Evolutionary conservation across 2,888 invertebrate genomes (phyloP).

Genomic region (Heteropelma amictum): DNA sequence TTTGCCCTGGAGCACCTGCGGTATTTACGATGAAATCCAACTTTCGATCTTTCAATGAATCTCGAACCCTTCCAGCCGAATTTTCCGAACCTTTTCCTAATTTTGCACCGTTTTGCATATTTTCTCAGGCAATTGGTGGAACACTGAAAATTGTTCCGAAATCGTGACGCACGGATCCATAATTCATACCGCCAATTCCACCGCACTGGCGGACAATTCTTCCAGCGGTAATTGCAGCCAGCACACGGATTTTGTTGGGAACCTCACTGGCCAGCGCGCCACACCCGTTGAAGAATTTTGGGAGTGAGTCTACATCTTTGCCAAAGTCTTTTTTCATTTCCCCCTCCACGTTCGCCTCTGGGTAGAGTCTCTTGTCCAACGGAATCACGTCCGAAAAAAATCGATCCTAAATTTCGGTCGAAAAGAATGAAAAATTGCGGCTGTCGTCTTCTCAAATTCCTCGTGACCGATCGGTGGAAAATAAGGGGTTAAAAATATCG

Average conservation of each 20-base stretch:
- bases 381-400: too few species aligned
- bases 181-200: conserved; percentile 4
- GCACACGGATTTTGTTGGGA: conserved; percentile 38
- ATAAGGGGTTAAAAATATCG: too few species aligned
- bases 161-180: conserved; percentile 34
- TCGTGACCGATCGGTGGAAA: too few species aligned
- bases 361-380: too few species aligned
- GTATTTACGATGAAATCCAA: conserved; percentile 70
- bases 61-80: neutral
- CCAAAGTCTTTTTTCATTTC: too few species aligned
- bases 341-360: too few species aligned
- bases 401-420: too few species aligned
- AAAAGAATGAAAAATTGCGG: too few species aligned
- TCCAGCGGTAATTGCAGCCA: conserved; percentile 25
- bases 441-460: too few species aligned
- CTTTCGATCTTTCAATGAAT: too few species aligned
- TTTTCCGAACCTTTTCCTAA: neutral
- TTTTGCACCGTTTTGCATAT: neutral
- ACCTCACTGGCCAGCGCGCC: conserved; percentile 65
- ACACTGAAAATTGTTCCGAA: conserved; percentile 80
- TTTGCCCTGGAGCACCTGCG: conserved; percentile 83
- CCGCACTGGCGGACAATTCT: neutral
- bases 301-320: conserved; percentile 77
- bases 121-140: conserved; percentile 82
- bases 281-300: conserved; percentile 82